phyloP scores from a whole-genome alignment of 2,797 vertebrate species.

The Intellagama lesueurii region DNA sequence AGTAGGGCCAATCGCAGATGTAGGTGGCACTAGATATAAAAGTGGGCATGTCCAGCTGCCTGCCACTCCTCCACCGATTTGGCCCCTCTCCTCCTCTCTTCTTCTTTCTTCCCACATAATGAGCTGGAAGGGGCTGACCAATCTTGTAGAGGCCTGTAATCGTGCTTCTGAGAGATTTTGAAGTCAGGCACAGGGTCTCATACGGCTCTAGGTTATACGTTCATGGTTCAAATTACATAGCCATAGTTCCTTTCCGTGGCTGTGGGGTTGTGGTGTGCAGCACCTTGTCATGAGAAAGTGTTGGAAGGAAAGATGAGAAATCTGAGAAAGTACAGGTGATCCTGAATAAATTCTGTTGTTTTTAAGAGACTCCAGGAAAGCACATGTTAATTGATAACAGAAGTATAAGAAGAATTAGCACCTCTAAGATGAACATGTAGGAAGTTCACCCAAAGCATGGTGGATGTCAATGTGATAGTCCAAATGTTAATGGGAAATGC shows the following conservation, averaged over 20 bases:
- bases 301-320: background rate
- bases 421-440: background rate
- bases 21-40: too few species aligned
- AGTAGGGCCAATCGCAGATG: too few species aligned
- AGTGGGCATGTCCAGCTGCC: too few species aligned
- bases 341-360: background rate
- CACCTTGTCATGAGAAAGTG: background rate
- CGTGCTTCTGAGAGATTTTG: too few species aligned
- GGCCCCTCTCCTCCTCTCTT: too few species aligned
- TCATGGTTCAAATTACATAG: background rate
- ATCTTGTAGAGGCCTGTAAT: too few species aligned
- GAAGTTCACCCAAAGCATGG: background rate
- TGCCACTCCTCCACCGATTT: too few species aligned
- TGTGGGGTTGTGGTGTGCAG: background rate
- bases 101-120: too few species aligned
- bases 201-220: background rate
- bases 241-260: background rate
- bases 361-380: background rate
- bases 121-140: too few species aligned
- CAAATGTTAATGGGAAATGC: background rate
- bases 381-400: background rate
- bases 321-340: background rate
- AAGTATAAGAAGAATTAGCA: background rate
- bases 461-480: background rate
- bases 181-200: background rate